Evolutionary conservation across 2,888 invertebrate genomes (phyloP).

Genomic region (Phyllotreta cruciferae): DNA sequence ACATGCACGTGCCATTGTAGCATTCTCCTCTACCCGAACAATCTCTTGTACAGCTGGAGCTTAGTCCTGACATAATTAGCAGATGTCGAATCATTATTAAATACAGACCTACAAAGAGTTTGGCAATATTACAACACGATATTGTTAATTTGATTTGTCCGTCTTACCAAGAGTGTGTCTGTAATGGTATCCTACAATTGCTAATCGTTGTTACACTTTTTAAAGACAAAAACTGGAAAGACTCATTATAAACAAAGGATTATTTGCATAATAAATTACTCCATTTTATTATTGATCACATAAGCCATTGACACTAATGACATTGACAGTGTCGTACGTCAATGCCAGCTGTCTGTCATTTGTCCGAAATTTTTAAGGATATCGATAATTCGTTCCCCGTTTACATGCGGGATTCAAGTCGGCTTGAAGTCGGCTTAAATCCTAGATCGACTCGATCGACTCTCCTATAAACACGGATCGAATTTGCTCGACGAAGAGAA

Average conservation of each 20-base stretch:
- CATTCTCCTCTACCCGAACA: conserved; percentile 93
- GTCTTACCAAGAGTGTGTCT: conserved; percentile 9
- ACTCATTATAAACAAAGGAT: conserved; percentile 25
- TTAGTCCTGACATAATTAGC: conserved; percentile 58
- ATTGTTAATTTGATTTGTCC: not conserved
- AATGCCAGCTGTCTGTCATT: too few species aligned
- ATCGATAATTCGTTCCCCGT: too few species aligned
- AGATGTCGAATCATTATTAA: conserved; percentile 57
- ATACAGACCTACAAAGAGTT: conserved; percentile 15
- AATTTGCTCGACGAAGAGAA: too few species aligned
- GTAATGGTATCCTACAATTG: not conserved
- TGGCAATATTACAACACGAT: not conserved
- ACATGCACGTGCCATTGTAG: conserved; percentile 88
- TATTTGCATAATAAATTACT: conserved; percentile 2
- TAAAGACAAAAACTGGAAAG: conserved; percentile 5
- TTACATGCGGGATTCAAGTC: too few species aligned
- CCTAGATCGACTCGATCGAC: too few species aligned
- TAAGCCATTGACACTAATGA: not conserved
- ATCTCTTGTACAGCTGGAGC: conserved; percentile 71
- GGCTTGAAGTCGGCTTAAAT: too few species aligned
- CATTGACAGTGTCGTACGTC: too few species aligned
- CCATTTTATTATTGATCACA: conserved; percentile 18
- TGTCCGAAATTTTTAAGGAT: too few species aligned
- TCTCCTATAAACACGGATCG: too few species aligned
- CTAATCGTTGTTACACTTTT: not conserved